A percentile compares a stretch with the other conserved stretches of the same genome.
phyloP scores from a whole-genome alignment of 1,140 invertebrate genomes.

The Parapsyche elsis region DNA sequence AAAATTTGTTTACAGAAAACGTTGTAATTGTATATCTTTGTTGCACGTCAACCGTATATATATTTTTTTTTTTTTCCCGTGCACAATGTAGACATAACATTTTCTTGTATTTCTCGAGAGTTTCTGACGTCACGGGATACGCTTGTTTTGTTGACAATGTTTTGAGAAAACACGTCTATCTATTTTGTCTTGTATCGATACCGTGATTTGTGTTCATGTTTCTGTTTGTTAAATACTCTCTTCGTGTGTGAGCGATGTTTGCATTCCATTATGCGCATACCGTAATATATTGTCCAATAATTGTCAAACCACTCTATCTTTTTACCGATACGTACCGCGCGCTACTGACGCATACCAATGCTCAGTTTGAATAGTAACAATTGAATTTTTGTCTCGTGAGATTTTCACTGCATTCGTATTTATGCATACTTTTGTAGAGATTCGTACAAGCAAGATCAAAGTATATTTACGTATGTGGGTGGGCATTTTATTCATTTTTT shows the following conservation, averaged over 20 bases:
- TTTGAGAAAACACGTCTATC: conserved; percentile 25
- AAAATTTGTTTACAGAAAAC: neutral
- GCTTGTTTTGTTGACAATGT: conserved; percentile 36
- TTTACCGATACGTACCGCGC: neutral
- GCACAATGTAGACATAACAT: conserved; percentile 33
- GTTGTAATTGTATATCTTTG: conserved; percentile 21
- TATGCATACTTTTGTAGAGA: neutral
- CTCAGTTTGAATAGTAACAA: too few species aligned
- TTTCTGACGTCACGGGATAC: conserved; percentile 35
- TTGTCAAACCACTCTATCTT: neutral
- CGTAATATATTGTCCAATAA: conserved; percentile 9
- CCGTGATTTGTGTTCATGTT: conserved; percentile 32
- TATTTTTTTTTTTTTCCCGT: neutral
- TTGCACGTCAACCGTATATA: neutral
- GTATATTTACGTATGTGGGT: neutral
- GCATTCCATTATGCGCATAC: conserved; percentile 25
- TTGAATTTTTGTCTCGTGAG: neutral
- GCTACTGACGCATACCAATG: too few species aligned
- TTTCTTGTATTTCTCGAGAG: conserved; percentile 16
- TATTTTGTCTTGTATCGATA: conserved; percentile 20
- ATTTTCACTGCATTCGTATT: neutral
- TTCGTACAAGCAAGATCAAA: neutral
- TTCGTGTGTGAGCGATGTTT: conserved; percentile 1
- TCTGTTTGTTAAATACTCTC: conserved; percentile 33
- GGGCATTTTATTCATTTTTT: conserved; percentile 31